Percentiles rank a stretch among this genome's conserved stretches.
phyloP scores from a whole-genome alignment of 2,797 vertebrate species.

The Catostomus latipinnis region DNA sequence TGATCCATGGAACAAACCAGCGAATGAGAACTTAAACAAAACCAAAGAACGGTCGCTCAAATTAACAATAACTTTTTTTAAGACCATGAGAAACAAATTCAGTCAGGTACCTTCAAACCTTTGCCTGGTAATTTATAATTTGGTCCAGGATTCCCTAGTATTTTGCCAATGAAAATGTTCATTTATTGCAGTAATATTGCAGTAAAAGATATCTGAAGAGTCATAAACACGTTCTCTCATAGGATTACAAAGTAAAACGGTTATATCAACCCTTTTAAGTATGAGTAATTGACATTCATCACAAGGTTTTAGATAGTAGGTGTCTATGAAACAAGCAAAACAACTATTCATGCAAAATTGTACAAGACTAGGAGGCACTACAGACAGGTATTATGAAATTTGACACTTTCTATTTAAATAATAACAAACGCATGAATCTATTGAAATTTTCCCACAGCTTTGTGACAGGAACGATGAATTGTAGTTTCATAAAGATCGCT shows the following conservation, averaged over 20 bases:
- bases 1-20: no score
- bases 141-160: no score
- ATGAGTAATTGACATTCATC: neutral
- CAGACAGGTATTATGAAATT: conserved; percentile 6
- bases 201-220: no score
- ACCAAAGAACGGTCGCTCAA: no score
- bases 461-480: conserved; percentile 7
- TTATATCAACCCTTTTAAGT: neutral
- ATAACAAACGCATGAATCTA: conserved; percentile 5
- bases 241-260: conserved; percentile 4
- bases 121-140: no score
- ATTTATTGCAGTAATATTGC: no score
- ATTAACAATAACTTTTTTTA: no score
- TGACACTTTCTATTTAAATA: neutral
- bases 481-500: neutral
- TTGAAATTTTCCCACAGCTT: neutral
- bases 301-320: neutral
- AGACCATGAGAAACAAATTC: no score
- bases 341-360: neutral
- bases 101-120: no score
- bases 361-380: neutral
- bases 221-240: neutral
- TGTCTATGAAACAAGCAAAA: neutral
- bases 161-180: no score
- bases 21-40: no score